Conservation (phyloP, 2,797 vertebrate species). For the Acipenser ruthenus region DNA sequence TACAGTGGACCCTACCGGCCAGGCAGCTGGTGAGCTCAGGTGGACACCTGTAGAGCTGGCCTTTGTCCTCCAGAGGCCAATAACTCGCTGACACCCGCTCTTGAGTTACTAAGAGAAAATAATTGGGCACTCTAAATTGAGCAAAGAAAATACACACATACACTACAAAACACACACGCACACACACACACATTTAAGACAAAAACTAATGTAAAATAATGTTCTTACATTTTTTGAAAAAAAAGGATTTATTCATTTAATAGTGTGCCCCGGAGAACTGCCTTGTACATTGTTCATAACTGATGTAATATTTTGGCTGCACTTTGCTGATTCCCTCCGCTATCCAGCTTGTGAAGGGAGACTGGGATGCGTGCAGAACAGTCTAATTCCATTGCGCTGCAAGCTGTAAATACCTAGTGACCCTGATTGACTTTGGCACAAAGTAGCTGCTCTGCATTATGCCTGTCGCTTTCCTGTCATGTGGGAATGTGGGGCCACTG, state of each 20-base stretch:
- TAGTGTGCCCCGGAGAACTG: not conserved
- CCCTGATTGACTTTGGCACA: not conserved
- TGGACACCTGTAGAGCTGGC: no score
- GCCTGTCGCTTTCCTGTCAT: not conserved
- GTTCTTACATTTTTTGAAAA: not conserved
- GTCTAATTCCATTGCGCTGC: no score
- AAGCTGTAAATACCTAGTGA: not conserved
- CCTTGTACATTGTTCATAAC: not conserved
- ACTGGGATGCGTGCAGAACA: not conserved
- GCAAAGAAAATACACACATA: slow-evolving; percentile 4
- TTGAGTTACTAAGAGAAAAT: no score
- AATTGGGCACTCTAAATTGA: no score
- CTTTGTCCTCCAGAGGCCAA: no score
- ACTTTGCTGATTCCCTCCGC: not conserved
- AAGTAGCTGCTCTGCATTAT: not conserved
- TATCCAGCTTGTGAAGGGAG: not conserved
- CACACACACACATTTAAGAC: slow-evolving; percentile 18
- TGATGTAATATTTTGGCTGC: not conserved
- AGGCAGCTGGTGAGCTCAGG: no score
- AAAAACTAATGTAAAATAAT: slow-evolving; percentile 4
- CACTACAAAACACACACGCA: slow-evolving; percentile 4
- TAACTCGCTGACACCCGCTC: no score
- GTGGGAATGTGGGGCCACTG: not conserved
- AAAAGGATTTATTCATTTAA: not conserved
- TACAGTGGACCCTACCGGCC: no score